Base-by-base conservation (phyloP, 37 sponge, comb jelly and placozoan genomes). In the Lycopodina hypogea region DNA sequence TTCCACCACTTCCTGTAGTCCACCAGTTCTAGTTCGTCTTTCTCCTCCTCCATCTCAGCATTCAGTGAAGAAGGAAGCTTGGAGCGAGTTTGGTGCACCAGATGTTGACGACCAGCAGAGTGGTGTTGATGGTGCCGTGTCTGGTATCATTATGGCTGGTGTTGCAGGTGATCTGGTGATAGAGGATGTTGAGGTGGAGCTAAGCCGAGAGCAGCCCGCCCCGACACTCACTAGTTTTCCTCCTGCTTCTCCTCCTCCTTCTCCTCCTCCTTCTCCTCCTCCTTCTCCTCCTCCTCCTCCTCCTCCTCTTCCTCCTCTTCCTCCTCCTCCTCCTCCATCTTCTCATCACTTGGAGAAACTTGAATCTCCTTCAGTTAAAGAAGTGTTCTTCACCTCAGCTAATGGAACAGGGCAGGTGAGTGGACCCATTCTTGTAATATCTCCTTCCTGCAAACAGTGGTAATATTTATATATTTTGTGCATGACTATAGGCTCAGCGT, bases 101-200 rank as follows among this genome's bases (percentile, higher is more conserved):
- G 8, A 65, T 42, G 48, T 7, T 21, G 71, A 24, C 41, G 28
- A 14, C 23, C 11, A 35, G 14, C 12, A 6, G 4, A 34, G 35
- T 29, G 66, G 66, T 32, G 34, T 15, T 34, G 66, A 32, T 65
- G 66, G 18, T 28, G 28, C 17, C 8, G 28, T 8, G 4, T 8
- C 4, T 23, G 28, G 60, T 67, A 37, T 3, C 7, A 3, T 3
- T 7, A 9, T 3, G 9, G 26, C 4, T 28, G 26, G 68, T 67
- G 39, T 3, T 30, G 39, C 36, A 19, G 39, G 68, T 36, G 68
- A 59, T 12, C 28, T 59, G 60, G 28, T 26, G n/a, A 12, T 67
- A 15, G 37, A 67, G 48, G 71, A 70, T 17, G 41, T 70, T 70
- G 71, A 70, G 37, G 71, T 42, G 48, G 48, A 39, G n/a, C 6